Base-by-base conservation (phyloP, 2,113 vertebrate species). In the Aspidoscelis tigris region DNA sequence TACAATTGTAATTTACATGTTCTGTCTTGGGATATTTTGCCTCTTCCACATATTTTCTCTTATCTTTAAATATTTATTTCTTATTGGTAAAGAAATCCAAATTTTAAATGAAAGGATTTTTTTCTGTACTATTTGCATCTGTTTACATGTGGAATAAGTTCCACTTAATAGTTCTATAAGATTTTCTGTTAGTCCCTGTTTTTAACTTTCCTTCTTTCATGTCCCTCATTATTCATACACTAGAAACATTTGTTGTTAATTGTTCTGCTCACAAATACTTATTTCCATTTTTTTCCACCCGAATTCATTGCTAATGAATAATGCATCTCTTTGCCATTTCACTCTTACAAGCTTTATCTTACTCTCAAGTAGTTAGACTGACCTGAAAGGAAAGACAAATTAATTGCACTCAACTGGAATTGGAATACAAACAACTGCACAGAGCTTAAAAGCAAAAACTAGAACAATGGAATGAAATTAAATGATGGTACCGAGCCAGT, bases 281-380 rank as follows among this genome's bases (percentile, higher is more conserved):
- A 86, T 87, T 90, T 91, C 44, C 53, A 9, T 89, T 91, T 89
- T 86, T 7, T 9, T 41, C 78, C 39, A 84, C 84, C 83, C 80
- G 80, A 78, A 47, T 88, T 91, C 75, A 88, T 69, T 84, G 75
- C 76, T 86, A 83, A 88, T 80, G 86, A 89, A 91, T 88, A 89
- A 92, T 82, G 55, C 43, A 88, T 85, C 85, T 33, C 61, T 91
- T 88, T 87, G 72, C 55, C 89, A 84, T 88, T 88, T 88, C 71
- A 83, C 76, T 81, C 55, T 88, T 81, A 61, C 43, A 21, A 9
- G 78, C 83, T 92, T 84, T 79, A 80, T 86, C 92, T 90, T 90
- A 84, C 73, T 88, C 72, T 89, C 84, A 84, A 81, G 68, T 83
- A 86, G 55, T 44, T 82, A 50, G 74, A 69, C 84, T 81, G 76